Evolutionary conservation across 1,140 invertebrate species (phyloP), one percentile per base, ranked within the genome.

Genomic region (Cydia splendana): DNA sequence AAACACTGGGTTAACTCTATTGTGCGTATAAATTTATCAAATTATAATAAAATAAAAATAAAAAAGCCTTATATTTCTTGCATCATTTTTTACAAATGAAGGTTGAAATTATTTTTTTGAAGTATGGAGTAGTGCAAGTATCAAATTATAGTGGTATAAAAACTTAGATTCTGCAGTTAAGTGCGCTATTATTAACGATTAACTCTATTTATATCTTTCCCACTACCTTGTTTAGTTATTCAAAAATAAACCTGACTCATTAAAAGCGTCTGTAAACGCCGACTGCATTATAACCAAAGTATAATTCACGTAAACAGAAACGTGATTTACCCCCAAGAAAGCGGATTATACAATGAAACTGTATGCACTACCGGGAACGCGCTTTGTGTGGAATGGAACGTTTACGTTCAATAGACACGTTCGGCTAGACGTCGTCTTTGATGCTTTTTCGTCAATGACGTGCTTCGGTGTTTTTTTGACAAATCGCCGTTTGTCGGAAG

Each of bases 401-500:
- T 38, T 67, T 67, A 38, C 15, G 65, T 30, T 67, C 65, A 67
- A 65, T 65, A 57, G 62, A 62, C 75, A 76, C 75, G 75, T 76
- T 48, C 65, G 48, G 20, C n/a, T 65, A 76, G 62, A 20, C 62
- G 53, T 24, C 20, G 75, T 67, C 75, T 69, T 76, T 76, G 65
- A 76, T 24, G 20, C 34, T 76, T 76, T 76, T 76, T 65, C 51
- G 67, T 73, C 71, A 65, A 74, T 48, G 38, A 30, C 24, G 75
- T 76, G 48, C 73, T 82, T 82, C 42, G 77, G 65, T 65, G 76
- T 81, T 84, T 81, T 85, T 85, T 85, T 53, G 78, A 65, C 76
- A 77, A 76, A 57, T 65, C 65, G 51, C 9, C 75, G 82, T 84
- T 86, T 88, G 87, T 86, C 87, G 87, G 87, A 57, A 87, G 85